Base-by-base conservation (phyloP, 2,113 vertebrate species). In the Neotragus moschatus region DNA sequence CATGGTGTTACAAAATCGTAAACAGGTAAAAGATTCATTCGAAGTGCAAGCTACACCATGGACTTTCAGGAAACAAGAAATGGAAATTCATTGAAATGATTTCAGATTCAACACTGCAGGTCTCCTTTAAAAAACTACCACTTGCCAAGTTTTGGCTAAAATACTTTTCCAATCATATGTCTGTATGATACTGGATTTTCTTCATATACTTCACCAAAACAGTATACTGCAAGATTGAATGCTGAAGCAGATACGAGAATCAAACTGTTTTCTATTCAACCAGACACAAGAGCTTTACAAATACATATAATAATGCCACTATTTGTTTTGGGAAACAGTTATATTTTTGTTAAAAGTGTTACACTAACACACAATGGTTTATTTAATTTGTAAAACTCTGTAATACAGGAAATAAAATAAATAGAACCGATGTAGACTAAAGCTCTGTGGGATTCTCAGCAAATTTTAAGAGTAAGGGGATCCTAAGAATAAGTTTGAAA, bases 191-290 rank as follows among this genome's bases (percentile, higher is more conserved):
- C 28, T 94, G 39, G n/a, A 91, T 96, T 97, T 95, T 92, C 80
- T 90, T 92, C 63, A 90, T 21, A 82, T 19, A 92, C 23, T 88
- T 97, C 81, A 94, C 75, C 63, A 90, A 96, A 95, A 95, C 43
- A 80, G 87, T 61, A 94, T 56, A 96, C 0, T 87, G 26, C 13
- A 94, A 94, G n/a, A 95, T 33, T 36, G 26, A 85, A 60, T 81
- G 13, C 81, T 94, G n/a, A 73, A 94, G 60, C 25, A 56, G 55
- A 61, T 60, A 66, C 10, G 15, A 88, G 25, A 96, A 91, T 21
- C 9, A 26, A 94, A 58, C 55, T 92, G 15, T 61, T 87, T 93
- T 92, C 89, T 88, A 77, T 56, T 86, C 87, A 93, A 60, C 4
- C 12, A 80, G 70, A 61, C 47, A 85, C 45, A 80, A 73, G 6